Percentiles rank a stretch among this genome's conserved stretches.
Evolutionary conservation across 2,888 invertebrate genomes (phyloP).

Genomic region (Spodoptera exigua): DNA sequence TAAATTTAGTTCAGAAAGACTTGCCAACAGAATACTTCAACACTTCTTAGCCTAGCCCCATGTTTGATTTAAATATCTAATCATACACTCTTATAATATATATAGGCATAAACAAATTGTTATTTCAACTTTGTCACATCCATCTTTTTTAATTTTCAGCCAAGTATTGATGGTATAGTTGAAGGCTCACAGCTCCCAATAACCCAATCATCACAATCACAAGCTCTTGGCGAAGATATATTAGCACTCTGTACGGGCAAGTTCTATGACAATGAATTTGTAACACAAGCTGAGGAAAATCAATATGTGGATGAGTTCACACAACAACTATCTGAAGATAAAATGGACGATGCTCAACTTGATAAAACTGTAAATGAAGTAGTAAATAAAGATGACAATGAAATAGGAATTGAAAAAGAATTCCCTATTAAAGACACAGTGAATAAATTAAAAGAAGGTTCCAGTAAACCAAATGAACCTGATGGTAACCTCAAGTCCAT

Average conservation of each 20-base stretch:
- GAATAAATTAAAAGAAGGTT: background rate
- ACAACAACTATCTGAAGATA: slow-evolving; percentile 44
- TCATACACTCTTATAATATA: no score
- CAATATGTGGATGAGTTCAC: slow-evolving; percentile 46
- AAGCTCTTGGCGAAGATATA: slow-evolving; percentile 84
- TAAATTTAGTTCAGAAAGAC: no score
- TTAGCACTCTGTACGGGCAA: slow-evolving; percentile 89
- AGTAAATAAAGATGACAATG: slow-evolving; percentile 6
- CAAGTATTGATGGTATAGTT: slow-evolving; percentile 85
- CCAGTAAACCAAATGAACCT: slow-evolving; percentile 26
- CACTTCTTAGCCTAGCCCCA: no score
- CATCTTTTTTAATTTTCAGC: slow-evolving; percentile 59
- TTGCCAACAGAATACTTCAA: no score
- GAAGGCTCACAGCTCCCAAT: slow-evolving; percentile 83
- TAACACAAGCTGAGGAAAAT: slow-evolving; percentile 64
- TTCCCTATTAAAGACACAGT: slow-evolving; percentile 2
- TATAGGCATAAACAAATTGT: no score
- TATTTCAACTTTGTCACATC: background rate
- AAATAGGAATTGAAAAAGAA: slow-evolving; percentile 12
- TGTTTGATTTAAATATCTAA: no score
- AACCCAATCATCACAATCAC: slow-evolving; percentile 71
- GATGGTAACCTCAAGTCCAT: slow-evolving; percentile 71
- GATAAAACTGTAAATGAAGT: slow-evolving; percentile 22
- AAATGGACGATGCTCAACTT: slow-evolving; percentile 36
- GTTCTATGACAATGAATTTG: slow-evolving; percentile 85